Base-by-base conservation (phyloP, 2,113 vertebrate genomes). In the Neodontobutis hainanensis region DNA sequence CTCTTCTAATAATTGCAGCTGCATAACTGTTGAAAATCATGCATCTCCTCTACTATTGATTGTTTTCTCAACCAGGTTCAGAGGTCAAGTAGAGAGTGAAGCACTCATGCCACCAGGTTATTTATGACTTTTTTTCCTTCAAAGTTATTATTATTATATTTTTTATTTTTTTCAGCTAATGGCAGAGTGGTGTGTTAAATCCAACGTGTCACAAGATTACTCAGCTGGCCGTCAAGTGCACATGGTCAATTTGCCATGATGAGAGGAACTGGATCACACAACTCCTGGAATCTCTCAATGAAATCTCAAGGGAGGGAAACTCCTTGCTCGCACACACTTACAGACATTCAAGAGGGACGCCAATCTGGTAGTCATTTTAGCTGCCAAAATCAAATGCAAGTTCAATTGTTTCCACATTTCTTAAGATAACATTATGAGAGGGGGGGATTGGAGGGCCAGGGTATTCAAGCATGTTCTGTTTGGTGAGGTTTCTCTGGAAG, bases 401-500 rank as follows among this genome's bases (percentile, higher is more conserved):
- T 85, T 84, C 83, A 92, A 93, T 92, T 47, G 90, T 91, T 92
- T 90, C 91, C 92, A 93, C 80, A 83, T 92, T 91, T 90, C 89
- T 90, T 91, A 93, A 90, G 86, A 91, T 90, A 92, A 92, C 86
- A 92, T 92, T 91, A 87, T 89, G 89, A 93, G 85, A 90, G 53
- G 71, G 75, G 46, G 75, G 52, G 75, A 82, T 87, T 63, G 73
- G 75, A 81, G 76, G 81, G 78, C 75, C 58, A 10, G 79, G 73
- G 82, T 86, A 90, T 87, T 89, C 83, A 90, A 76, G 87, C 75
- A 66, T 81, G 78, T 66, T 84, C 76, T 89, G 77, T 87, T 90
- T 73, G 71, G 85, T 81, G 73, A 81, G 68, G 78, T 82, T 79
- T 82, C 80, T 81, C 75, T 86, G 74, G 83, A 69, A 83, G 85